Evolutionary conservation across 2,797 vertebrate species (phyloP), one percentile per base, ranked within the genome.

Genomic region (Enteromius paludinosus): DNA sequence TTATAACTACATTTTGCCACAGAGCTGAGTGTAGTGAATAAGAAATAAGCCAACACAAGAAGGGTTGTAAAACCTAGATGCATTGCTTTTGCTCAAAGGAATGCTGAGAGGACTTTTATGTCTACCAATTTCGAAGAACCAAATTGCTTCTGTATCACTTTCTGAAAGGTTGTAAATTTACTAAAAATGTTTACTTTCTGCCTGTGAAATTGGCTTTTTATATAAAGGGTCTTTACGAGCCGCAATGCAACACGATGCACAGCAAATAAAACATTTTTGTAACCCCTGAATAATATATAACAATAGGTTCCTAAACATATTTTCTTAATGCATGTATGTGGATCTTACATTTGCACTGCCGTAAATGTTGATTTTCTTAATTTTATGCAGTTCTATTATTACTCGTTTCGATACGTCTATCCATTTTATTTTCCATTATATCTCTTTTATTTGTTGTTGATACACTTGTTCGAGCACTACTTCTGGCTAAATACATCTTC

Each of bases 111-210:
- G 91, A 89, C 65, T 80, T 92, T 92, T 94, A 93, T 92, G 92
- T 87, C 91, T 89, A 93, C 92, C 92, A 93, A 92, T 93, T 93
- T 94, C 88, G 84, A 84, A 85, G 91, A 95, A 92, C 94, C 92
- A 93, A 94, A 94, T 93, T 94, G 93, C 93, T 91, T 94, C 90
- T 90, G 92, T 93, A 94, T 93, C 92, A 93, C 91, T 89, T 93
- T 92, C 93, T 81, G 56, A 92, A 92, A 93, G 92, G 90, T 88
- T 83, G 87, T 94, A 95, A 92, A 94, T 95, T 94, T 92, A 86
- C 89, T 84, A 73, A 88, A 91, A 91, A 90, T 92, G 88, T 93
- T 92, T 92, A 89, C 87, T 93, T 92, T 84, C 82, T 87, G n/a
- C 61, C 70, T 81, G n/a, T 78, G 70, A 69, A 83, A 85, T 74